Evolutionary conservation across 2,888 invertebrate species (phyloP), one percentile per base, ranked within the genome.

Genomic region (Junonia oenone): DNA sequence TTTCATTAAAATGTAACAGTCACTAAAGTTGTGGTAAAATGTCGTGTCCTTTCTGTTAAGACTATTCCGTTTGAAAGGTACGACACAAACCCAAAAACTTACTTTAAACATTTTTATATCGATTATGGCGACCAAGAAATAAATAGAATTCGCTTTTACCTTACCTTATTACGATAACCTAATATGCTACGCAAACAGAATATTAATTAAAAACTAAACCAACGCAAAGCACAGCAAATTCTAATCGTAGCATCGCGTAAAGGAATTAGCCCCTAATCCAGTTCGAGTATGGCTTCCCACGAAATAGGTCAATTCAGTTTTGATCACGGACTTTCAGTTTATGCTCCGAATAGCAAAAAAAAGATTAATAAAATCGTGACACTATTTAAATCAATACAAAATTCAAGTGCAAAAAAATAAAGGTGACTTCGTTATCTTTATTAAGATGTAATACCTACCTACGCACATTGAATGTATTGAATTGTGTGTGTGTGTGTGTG

Each of bases 251-350:
- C 45, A 55, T 52, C 52, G 56, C 58, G 58, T 62, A 58, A 62
- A 51, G 58, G 63, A 55, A 63, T 63, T 62, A 63, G 55, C 56
- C 56, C 49, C 54, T 64, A 61, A 64, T 64, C 63, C 55, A 51
- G 31, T 58, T 53, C 51, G 50, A 46, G 52, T 63, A 63, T 48
- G 64, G 64, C 63, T 66, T 64, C 65, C 45, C 37, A 56, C 56
- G 59, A 64, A 64, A 64, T 63, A 55, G 64, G 64, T 57, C 66
- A 63, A 46, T 51, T 56, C 53, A 48, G 58, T 62, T 59, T 59
- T 59, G 57, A 59, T 59, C 54, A 61, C 54, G 17, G 17, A n/a
- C 47, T 51, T 58, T 50, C 48, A 51, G 43, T 50, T 31, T 51
- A 45, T 35, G 48, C 45, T 13, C 33, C 45, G 29, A 55, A 45